Conservation (phyloP, 35 echinoderm and acorn worm species). For the Heliocidaris tuberculata region DNA sequence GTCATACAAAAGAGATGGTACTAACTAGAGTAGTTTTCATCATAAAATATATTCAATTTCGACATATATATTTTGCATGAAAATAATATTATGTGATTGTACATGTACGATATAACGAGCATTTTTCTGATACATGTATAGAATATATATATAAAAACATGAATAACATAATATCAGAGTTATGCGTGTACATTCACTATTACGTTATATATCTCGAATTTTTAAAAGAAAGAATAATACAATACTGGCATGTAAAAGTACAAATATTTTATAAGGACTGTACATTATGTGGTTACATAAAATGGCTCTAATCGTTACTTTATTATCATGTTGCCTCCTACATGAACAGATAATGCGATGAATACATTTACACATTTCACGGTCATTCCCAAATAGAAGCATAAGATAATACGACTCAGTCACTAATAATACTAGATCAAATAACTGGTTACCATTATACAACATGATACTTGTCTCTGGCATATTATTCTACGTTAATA, state of each 20-base stretch:
- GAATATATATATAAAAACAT: constrained; percentile 1
- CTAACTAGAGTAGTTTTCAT: constrained; percentile 25
- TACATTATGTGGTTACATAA: background rate
- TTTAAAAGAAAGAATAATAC: background rate
- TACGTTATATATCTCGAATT: background rate
- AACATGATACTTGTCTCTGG: background rate
- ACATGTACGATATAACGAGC: background rate
- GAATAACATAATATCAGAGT: background rate
- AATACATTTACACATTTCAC: background rate
- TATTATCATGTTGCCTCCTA: background rate
- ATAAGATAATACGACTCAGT: background rate
- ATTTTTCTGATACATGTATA: constrained; percentile 9
- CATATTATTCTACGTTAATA: no score
- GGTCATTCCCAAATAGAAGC: background rate
- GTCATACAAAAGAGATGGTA: constrained; percentile 12
- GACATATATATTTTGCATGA: constrained; percentile 35
- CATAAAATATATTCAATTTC: constrained; percentile 40
- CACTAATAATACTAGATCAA: background rate
- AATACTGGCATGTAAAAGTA: constrained; percentile 30
- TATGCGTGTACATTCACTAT: constrained; percentile 17
- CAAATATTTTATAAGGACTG: constrained; percentile 5
- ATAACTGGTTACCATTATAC: background rate
- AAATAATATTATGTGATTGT: constrained; percentile 23
- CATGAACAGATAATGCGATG: background rate
- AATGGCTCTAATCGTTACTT: background rate